Conservation (phyloP, 2,797 vertebrate genomes). For the Pygocentrus nattereri region DNA sequence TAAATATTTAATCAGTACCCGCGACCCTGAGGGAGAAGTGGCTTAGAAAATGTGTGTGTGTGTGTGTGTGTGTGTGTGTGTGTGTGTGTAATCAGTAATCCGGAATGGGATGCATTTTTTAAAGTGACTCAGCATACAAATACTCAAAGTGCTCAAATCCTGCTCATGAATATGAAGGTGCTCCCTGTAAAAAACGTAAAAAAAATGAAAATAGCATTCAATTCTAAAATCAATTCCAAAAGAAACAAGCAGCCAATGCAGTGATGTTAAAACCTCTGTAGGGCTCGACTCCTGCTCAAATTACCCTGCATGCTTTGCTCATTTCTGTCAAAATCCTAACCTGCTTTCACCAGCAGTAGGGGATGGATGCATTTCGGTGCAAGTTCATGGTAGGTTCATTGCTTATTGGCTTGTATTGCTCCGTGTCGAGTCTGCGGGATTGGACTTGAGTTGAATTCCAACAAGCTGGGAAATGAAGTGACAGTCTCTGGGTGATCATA, state of each 20-base stretch:
- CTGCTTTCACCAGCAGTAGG: slow-evolving; percentile 19
- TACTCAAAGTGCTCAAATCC: too few species aligned
- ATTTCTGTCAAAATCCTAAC: slow-evolving; percentile 31
- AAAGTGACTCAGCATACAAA: too few species aligned
- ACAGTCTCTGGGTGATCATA: slow-evolving; percentile 49
- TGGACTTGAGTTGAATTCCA: slow-evolving; percentile 56
- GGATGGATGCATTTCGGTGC: slow-evolving; percentile 11
- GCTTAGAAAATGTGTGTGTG: too few species aligned
- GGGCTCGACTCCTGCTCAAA: slow-evolving; percentile 10
- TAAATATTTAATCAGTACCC: too few species aligned
- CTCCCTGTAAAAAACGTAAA: background rate
- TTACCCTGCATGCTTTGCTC: slow-evolving; percentile 27
- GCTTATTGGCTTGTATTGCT: slow-evolving; percentile 17
- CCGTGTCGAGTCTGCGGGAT: slow-evolving; percentile 23
- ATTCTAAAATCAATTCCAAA: background rate
- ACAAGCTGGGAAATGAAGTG: slow-evolving; percentile 45
- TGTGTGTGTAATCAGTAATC: too few species aligned
- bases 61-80: too few species aligned
- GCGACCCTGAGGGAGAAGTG: too few species aligned
- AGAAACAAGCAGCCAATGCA: background rate
- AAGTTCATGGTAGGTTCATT: slow-evolving; percentile 50
- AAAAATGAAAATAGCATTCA: too few species aligned
- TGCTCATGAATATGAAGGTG: too few species aligned
- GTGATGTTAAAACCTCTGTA: background rate
- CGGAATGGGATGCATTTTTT: too few species aligned